Percentiles rank a stretch among this genome's conserved stretches.
These are phyloP conservation scores for Ceuthmochares aereus DNA, from an alignment of 2,113 vertebrate genomes.

Conservation along the genomic window DNA sequence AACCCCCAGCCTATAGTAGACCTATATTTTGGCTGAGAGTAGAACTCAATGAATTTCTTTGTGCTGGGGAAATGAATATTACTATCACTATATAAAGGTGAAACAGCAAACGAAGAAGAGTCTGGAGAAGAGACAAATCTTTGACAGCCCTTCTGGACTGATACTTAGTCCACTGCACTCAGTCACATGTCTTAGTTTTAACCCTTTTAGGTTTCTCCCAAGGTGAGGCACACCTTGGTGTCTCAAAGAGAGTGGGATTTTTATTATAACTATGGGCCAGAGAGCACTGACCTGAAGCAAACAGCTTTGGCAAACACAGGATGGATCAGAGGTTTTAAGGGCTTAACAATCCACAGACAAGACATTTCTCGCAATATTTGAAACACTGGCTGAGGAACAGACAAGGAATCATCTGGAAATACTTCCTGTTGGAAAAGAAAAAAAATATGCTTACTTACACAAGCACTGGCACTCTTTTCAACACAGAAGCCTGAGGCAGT, in stretches of 20 bases:
- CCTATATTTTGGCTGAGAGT: not conserved
- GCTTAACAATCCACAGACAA: not conserved
- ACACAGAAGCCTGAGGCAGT: not conserved
- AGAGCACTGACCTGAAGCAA: not conserved
- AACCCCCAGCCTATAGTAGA: not conserved
- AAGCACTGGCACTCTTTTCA: not conserved
- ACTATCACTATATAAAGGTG: not conserved
- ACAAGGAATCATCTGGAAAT: not conserved
- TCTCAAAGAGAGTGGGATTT: not conserved
- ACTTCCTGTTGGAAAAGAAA: not conserved
- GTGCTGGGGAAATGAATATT: not conserved
- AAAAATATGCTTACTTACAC: not conserved
- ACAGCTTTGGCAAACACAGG: not conserved
- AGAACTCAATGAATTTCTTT: not conserved
- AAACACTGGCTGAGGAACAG: not conserved
- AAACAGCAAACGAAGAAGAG: not conserved
- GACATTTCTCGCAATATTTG: not conserved
- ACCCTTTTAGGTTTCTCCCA: not conserved
- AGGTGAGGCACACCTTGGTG: not conserved
- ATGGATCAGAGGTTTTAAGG: not conserved
- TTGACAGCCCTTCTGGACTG: not conserved
- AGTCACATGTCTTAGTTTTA: not conserved
- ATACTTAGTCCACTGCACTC: not conserved
- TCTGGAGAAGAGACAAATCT: not conserved
- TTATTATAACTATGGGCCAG: not conserved